phyloP scores from a whole-genome alignment of 2,113 vertebrate species.

The Podilymbus podiceps region DNA sequence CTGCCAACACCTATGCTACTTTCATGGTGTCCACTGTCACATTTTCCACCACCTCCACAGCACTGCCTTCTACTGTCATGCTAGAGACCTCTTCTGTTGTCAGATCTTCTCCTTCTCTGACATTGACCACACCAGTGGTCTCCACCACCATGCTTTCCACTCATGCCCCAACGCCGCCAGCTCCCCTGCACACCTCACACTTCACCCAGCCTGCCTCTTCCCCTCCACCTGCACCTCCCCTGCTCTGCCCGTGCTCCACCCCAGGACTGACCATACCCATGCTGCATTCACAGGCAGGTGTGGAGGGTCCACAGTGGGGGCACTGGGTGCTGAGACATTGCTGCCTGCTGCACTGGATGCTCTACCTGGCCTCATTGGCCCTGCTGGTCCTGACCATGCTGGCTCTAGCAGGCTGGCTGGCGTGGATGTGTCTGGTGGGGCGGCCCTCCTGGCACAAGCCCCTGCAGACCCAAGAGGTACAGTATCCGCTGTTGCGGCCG shows the following conservation, averaged over 20 bases:
- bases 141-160: background rate
- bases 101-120: background rate
- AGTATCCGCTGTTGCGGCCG: background rate
- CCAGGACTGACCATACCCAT: rapidly evolving
- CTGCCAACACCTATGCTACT: background rate
- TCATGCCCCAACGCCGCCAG: background rate
- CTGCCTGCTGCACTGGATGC: constrained; percentile 29
- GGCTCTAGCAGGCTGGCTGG: background rate
- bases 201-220: background rate
- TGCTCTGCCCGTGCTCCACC: background rate
- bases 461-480: background rate
- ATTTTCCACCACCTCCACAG: background rate
- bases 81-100: background rate
- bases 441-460: background rate
- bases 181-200: background rate
- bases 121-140: rapidly evolving
- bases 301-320: background rate
- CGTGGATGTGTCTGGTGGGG: background rate
- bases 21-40: rapidly evolving
- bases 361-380: background rate
- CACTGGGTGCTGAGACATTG: constrained; percentile 3
- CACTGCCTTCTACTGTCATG: background rate
- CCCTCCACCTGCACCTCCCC: background rate
- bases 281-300: rapidly evolving
- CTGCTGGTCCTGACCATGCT: background rate